phyloP scores from a whole-genome alignment of 2,888 invertebrate species.

The Callyntrura guangdongensis region DNA sequence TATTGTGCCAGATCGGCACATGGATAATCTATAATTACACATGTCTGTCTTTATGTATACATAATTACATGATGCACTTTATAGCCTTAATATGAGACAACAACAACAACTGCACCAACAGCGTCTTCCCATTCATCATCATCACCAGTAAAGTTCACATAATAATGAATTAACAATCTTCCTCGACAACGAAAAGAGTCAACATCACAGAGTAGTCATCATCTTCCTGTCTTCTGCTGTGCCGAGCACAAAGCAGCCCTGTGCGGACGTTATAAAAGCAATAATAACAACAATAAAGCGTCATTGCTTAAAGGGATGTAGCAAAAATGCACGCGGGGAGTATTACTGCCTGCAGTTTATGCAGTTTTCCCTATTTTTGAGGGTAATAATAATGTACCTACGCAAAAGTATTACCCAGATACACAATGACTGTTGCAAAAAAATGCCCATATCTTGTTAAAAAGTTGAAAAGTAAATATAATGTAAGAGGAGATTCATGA shows the following conservation, averaged over 20 bases:
- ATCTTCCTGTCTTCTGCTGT: conserved; percentile 47
- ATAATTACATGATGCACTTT: neutral
- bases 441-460: neutral
- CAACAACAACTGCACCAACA: neutral
- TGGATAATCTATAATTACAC: conserved; percentile 33
- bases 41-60: neutral
- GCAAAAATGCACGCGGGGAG: conserved; percentile 3
- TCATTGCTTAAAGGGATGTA: conserved; percentile 30
- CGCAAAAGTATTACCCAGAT: conserved; percentile 47
- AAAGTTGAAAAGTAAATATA: conserved; percentile 37
- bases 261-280: neutral
- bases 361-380: conserved; percentile 1
- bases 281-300: conserved; percentile 41
- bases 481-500: conserved; percentile 1
- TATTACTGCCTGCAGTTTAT: conserved; percentile 18
- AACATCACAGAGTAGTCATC: conserved; percentile 24
- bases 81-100: conserved; percentile 1
- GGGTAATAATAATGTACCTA: neutral
- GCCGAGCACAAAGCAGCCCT: neutral
- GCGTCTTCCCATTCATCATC: neutral
- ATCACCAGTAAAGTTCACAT: conserved; percentile 48
- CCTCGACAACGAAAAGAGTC: neutral
- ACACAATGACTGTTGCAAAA: neutral
- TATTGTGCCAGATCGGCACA: neutral
- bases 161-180: conserved; percentile 58